A percentile compares a stretch with the other conserved stretches of the same genome.
Evolutionary conservation across 2,797 vertebrate genomes (phyloP).

Genomic region (Anisognathus igniventris): DNA sequence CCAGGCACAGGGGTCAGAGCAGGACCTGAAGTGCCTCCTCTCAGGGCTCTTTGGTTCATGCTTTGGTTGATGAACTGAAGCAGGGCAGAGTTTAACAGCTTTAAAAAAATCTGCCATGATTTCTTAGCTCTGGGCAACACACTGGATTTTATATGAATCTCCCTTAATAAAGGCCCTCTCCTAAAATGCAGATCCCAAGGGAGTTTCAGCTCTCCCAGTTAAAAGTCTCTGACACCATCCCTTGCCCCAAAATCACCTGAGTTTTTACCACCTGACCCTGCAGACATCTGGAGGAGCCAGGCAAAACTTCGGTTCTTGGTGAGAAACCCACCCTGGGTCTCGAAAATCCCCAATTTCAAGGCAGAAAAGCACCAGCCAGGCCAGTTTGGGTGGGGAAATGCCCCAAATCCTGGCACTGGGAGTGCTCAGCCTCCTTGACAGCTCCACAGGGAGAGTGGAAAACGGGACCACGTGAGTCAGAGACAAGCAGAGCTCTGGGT

Average conservation of each 20-base stretch:
- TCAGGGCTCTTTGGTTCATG: background rate
- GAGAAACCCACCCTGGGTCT: background rate
- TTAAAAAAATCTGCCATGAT: background rate
- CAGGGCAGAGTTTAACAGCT: slow-evolving; percentile 36
- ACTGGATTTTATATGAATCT: background rate
- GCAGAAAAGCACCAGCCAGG: background rate
- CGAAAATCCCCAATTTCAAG: background rate
- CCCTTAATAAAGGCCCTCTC: background rate
- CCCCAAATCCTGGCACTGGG: background rate
- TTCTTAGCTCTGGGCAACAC: background rate
- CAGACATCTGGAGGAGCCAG: background rate
- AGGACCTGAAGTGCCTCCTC: slow-evolving; percentile 23
- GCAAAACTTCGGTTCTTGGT: background rate
- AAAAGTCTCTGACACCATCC: background rate
- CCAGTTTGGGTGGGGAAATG: background rate
- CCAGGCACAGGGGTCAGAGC: background rate
- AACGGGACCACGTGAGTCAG: fast-evolving
- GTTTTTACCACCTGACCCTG: background rate
- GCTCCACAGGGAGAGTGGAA: background rate
- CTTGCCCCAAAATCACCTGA: background rate
- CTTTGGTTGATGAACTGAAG: slow-evolving; percentile 34
- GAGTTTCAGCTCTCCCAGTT: background rate
- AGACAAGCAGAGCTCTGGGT: background rate
- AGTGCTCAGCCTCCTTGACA: fast-evolving
- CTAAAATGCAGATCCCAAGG: background rate